Conservation (phyloP, 2,888 invertebrate genomes). For the Colletes collaris region DNA sequence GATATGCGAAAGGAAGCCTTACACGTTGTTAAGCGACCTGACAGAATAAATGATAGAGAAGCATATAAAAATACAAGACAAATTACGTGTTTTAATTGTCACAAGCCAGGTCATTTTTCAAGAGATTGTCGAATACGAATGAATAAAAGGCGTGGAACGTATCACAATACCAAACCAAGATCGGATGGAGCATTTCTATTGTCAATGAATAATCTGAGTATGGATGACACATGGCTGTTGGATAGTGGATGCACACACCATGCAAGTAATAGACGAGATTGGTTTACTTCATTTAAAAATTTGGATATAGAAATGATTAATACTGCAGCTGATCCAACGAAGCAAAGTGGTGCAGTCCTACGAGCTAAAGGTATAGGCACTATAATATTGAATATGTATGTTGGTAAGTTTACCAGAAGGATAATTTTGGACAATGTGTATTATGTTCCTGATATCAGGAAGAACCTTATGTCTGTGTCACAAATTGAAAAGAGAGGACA, state of each 20-base stretch:
- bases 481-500: constrained; percentile 21
- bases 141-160: neutral
- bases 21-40: neutral
- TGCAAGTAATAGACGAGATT: constrained; percentile 18
- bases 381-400: neutral
- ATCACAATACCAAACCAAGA: neutral
- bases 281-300: constrained; percentile 4
- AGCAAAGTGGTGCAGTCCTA: constrained; percentile 4
- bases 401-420: neutral
- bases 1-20: neutral
- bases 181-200: constrained; percentile 6
- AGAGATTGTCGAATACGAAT: constrained; percentile 2
- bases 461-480: constrained; percentile 26
- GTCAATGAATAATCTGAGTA: neutral
- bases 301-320: constrained; percentile 7
- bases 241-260: constrained; percentile 25
- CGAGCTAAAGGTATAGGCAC: constrained; percentile 1
- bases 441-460: constrained; percentile 8
- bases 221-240: constrained; percentile 8
- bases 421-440: constrained; percentile 11
- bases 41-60: neutral
- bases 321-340: constrained; percentile 18
- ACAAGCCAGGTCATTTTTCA: neutral
- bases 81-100: constrained; percentile 10
- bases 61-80: neutral